Percentiles rank a stretch among this genome's conserved stretches.
These are phyloP conservation scores for Beroe ovata DNA, from an alignment of 37 sponge, comb jelly and placozoan species.

Conservation along the genomic window DNA sequence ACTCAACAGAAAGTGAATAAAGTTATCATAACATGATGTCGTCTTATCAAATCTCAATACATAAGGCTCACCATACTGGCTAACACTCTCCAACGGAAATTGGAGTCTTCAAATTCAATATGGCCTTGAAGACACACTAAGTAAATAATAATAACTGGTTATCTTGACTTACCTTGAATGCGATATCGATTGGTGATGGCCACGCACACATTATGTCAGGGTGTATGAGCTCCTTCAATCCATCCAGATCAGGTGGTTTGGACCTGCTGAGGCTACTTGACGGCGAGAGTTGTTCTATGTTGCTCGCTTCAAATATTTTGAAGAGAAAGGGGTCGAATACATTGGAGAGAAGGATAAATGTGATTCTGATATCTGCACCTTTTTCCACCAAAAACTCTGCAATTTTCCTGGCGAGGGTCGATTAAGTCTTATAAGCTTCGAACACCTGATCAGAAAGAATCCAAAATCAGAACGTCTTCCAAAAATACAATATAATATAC, in stretches of 20 bases:
- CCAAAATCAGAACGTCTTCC: no score
- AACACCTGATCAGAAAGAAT: no score
- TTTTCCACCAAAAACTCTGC: constrained; percentile 65
- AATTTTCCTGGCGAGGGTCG: constrained; percentile 17
- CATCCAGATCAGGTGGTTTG: constrained; percentile 62
- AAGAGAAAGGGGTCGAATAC: constrained; percentile 65
- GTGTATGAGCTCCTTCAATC: constrained; percentile 62
- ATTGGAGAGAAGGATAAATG: constrained; percentile 61
- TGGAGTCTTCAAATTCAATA: background rate
- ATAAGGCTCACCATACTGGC: no score
- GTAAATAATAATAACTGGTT: no score
- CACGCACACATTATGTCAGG: constrained; percentile 57
- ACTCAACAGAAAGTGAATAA: no score
- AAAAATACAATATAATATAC: no score
- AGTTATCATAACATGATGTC: no score
- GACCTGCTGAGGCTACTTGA: constrained; percentile 46
- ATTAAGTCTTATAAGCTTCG: no score
- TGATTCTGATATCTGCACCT: constrained; percentile 53
- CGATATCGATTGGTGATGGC: constrained; percentile 64
- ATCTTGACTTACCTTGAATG: constrained; percentile 53
- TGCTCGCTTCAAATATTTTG: constrained; percentile 59
- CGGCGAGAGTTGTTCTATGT: constrained; percentile 28
- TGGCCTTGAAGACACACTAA: no score
- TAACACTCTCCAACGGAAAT: no score
- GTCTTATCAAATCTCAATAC: no score